These are phyloP conservation scores for Papilio polyxenes DNA, from an alignment of 1,140 invertebrate genomes.

Conservation along the genomic window DNA sequence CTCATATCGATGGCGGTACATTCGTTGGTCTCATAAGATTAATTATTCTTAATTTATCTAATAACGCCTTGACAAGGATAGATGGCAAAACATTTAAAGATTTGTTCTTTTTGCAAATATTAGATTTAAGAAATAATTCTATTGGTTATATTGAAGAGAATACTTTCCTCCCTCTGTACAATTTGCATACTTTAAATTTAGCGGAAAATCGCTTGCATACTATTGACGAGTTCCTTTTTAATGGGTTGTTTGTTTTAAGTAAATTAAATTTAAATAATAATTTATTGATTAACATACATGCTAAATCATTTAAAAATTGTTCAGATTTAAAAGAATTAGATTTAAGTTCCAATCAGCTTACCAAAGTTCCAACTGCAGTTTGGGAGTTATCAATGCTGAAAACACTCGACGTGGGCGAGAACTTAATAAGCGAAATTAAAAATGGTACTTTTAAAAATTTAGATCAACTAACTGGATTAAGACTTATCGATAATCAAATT, in stretches of 20 bases:
- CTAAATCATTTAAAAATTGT: slow-evolving; percentile 92
- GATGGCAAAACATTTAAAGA: slow-evolving; percentile 93
- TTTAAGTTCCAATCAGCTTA: slow-evolving; percentile 91
- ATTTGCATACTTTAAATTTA: slow-evolving; percentile 92
- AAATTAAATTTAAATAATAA: slow-evolving; percentile 93
- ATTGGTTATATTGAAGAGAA: slow-evolving; percentile 93
- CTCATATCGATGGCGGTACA: slow-evolving; percentile 90
- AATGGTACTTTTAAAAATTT: slow-evolving; percentile 92
- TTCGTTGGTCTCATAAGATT: slow-evolving; percentile 92
- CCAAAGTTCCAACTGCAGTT: slow-evolving; percentile 89
- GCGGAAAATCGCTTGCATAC: slow-evolving; percentile 92
- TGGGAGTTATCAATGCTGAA: slow-evolving; percentile 91
- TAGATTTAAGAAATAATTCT: slow-evolving; percentile 93
- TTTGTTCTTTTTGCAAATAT: slow-evolving; percentile 92
- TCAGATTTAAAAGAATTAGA: slow-evolving; percentile 94
- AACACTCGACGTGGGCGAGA: slow-evolving; percentile 93
- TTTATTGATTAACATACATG: slow-evolving; percentile 87
- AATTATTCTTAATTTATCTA: slow-evolving; percentile 92
- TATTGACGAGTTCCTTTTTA: slow-evolving; percentile 90
- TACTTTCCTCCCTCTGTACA: slow-evolving; percentile 92
- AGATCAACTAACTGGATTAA: slow-evolving; percentile 90
- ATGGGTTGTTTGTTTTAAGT: slow-evolving; percentile 91
- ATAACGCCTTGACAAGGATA: slow-evolving; percentile 91
- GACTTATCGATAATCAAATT: slow-evolving; percentile 92
- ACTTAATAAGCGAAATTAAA: slow-evolving; percentile 89